These are phyloP conservation scores for Drosophila setosimentum DNA, from an alignment of 2,888 invertebrate species.

Conservation along the genomic window DNA sequence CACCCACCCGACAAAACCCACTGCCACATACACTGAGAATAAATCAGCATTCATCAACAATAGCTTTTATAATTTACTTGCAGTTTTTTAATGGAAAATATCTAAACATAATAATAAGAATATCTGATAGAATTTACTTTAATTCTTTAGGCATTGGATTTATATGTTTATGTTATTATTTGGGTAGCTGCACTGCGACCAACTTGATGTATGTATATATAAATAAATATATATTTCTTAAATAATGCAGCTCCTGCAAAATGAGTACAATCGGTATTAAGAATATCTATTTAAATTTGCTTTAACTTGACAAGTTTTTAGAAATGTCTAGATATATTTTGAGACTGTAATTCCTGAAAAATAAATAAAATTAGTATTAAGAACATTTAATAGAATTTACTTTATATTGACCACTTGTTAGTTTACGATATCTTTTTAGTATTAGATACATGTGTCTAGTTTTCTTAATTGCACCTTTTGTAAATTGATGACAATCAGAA, in stretches of 20 bases:
- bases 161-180: background rate
- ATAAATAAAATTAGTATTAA: background rate
- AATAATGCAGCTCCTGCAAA: background rate
- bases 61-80: accelerated
- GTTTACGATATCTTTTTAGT: background rate
- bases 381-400: background rate
- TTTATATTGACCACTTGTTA: background rate
- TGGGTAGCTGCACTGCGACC: too few relatives aligned
- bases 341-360: background rate
- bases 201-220: too few relatives aligned
- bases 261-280: background rate
- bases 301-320: background rate
- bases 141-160: background rate
- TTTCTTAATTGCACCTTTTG: background rate
- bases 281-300: too few relatives aligned
- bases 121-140: accelerated
- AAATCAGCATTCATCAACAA: background rate
- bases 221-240: background rate
- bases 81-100: background rate
- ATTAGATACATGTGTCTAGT: accelerated
- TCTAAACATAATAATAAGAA: background rate
- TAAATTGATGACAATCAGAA: background rate
- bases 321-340: background rate
- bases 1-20: slow-evolving; percentile 19
- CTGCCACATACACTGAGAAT: slow-evolving; percentile 30